Percentiles rank a stretch among this genome's conserved stretches.
Evolutionary conservation across 2,888 invertebrate species (phyloP).

Genomic region (Nezara viridula): DNA sequence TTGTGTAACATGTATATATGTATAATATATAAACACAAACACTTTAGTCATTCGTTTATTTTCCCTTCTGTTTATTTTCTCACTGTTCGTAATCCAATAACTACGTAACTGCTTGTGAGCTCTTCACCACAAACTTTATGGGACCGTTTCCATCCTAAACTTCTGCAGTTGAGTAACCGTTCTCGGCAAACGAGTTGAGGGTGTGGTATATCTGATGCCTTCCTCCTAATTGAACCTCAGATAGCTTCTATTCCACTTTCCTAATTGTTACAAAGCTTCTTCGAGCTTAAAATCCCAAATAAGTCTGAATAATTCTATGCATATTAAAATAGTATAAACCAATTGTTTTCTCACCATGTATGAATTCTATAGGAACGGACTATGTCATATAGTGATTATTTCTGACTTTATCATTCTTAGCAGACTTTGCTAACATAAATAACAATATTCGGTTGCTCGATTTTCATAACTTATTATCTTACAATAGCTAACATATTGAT

Average conservation of each 20-base stretch:
- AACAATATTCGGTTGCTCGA: too few species aligned
- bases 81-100: background rate
- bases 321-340: too few species aligned
- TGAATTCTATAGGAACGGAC: too few species aligned
- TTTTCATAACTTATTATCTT: too few species aligned
- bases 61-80: background rate
- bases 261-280: background rate
- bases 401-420: too few species aligned
- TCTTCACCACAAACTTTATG: background rate
- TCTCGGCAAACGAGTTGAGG: background rate
- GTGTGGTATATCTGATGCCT: background rate
- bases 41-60: background rate
- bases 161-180: background rate
- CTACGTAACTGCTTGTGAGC: background rate
- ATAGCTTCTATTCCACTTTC: background rate
- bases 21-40: background rate
- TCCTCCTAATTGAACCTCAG: background rate
- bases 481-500: too few species aligned
- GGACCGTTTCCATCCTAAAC: background rate
- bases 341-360: too few species aligned
- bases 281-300: background rate
- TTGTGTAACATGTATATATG: too few species aligned
- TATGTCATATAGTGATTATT: too few species aligned
- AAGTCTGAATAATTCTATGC: too few species aligned
- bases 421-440: too few species aligned